Evolutionary conservation across 2,113 vertebrate species (phyloP).

Genomic region (Cygnus atratus): DNA sequence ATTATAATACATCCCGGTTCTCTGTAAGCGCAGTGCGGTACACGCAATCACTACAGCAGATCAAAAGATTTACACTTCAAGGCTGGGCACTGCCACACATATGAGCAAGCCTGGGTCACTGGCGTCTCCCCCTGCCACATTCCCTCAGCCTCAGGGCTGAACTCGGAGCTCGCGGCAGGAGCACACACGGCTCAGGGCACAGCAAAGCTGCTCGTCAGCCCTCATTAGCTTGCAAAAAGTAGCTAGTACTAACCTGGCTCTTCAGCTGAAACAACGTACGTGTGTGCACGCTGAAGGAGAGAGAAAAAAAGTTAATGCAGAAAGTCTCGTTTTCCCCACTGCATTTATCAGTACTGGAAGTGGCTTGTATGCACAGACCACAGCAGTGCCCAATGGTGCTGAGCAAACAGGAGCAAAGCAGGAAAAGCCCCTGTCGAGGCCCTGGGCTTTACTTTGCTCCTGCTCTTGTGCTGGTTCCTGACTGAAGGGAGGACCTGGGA

Average conservation of each 20-base stretch:
- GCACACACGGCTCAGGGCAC: background rate
- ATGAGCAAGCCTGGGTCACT: fast-evolving
- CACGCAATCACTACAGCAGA: fast-evolving
- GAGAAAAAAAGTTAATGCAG: background rate
- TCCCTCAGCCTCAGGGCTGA: background rate
- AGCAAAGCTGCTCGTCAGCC: background rate
- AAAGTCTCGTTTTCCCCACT: background rate
- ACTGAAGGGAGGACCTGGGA: background rate
- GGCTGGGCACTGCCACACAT: fast-evolving
- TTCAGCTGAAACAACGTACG: fast-evolving
- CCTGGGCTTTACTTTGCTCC: background rate
- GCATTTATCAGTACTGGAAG: background rate
- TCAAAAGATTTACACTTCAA: fast-evolving
- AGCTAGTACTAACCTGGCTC: background rate
- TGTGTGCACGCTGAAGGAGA: background rate
- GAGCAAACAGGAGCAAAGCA: background rate
- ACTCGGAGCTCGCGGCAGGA: fast-evolving
- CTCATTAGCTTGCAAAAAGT: background rate
- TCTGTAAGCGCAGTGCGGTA: fast-evolving
- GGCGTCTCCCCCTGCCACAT: background rate
- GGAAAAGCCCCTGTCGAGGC: fast-evolving
- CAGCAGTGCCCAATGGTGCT: background rate
- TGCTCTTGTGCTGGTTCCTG: background rate
- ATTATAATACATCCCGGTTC: fast-evolving
- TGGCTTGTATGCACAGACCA: background rate